Base-by-base conservation (phyloP, 2,888 invertebrate genomes). In the Drosophila anomalata region DNA sequence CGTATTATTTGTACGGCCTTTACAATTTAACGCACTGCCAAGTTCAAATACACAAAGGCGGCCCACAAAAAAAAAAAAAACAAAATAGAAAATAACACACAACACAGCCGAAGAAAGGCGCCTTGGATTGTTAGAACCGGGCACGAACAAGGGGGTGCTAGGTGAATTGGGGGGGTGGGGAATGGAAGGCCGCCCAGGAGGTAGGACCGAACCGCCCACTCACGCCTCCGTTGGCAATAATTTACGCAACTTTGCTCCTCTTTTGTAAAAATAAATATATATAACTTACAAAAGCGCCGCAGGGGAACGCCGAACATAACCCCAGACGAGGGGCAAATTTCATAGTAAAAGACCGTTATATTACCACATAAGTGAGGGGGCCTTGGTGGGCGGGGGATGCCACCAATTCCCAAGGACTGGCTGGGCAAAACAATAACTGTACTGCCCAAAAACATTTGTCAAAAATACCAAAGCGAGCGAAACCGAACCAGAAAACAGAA, bases 261-360 rank as follows among this genome's bases (percentile, higher is more conserved):
- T 87, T 82, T 82, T 82, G 82, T 82, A 81, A 78, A 82, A 87
- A 85, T 46, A 63, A 52, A 53, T 65, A 65, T 66, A 85, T 79
- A 81, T 77, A 82, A 87, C 87, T 85, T 82, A 79, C 82, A 77
- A 82, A 85, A 77, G 63, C 76, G 77, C 66, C 67, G 47, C 57
- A 73, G 56, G 67, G 60, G 51, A 66, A 51, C 51, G 29, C 20
- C 12, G 20, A 55, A 26, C 61, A 62, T 62, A 61, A 57, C 71
- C 39, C 60, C 39, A 53, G 65, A 47, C 36, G 52, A 52, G 39
- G 46, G 41, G 47, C 53, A 69, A 71, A 81, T 77, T 83, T 86
- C 84, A 83, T 87, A 87, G 82, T 78, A 82, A 87, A 87, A 75
- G 68, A 80, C 82, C 87, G 87, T 82, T 85, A 85, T 87, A 82